Base-by-base conservation (phyloP, 2,113 vertebrate genomes). In the Lepus timidus region DNA sequence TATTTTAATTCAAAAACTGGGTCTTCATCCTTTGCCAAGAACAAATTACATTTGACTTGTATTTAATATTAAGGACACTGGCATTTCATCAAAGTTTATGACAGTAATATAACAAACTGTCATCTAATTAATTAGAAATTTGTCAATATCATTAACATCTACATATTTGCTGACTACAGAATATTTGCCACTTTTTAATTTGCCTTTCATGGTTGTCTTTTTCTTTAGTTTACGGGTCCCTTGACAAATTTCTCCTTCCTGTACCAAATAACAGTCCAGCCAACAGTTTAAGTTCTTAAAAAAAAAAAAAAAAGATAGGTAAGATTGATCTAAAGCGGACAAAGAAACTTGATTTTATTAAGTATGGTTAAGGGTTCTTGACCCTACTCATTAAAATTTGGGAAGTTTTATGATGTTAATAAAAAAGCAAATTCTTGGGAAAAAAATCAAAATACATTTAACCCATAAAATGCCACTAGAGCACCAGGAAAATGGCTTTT, bases 311-410 rank as follows among this genome's bases (percentile, higher is more conserved):
- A 44, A 33, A 33, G 33, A 33, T 33, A 33, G 23, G 16, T 91
- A 85, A 96, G 31, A 74, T 39, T 94, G 96, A 95, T 68, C 55
- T 91, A 74, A 91, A 88, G 10, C 14, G 96, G 19, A 55, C 17
- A 79, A 55, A 58, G 17, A 96, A 93, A 70, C 4, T 36, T 92
- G 16, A 96, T 96, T 96, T 95, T 79, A 91, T 95, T 91, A 95
- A 93, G 8, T 93, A 44, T 93, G 9, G 6, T 91, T 90, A 96
- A 92, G 61, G 3, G 27, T 75, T 95, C 94, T 96, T 44, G 55
- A 93, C 17, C 93, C 67, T 85, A 73, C 12, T n/a, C 6, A 12
- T 93, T 44, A 62, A 76, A 93, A 95, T 94, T 79, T 91, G 13
- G 36, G 94, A 27, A 95, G 31, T 29, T 0, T 80, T 86, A 73